These are phyloP conservation scores for Phocoena sinus DNA, from an alignment of 2,113 vertebrate genomes.

Conservation along the genomic window DNA sequence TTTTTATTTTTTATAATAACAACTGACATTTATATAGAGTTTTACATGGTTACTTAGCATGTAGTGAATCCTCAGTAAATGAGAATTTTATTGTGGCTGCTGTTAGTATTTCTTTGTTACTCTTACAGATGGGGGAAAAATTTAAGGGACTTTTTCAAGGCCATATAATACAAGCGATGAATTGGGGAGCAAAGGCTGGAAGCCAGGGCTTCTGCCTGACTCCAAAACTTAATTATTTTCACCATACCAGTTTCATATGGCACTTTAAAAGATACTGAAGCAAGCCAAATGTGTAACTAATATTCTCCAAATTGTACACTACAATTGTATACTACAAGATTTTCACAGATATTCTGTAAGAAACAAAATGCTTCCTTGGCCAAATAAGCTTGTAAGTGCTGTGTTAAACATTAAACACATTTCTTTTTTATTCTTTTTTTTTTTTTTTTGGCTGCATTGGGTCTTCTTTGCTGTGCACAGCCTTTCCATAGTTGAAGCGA, in stretches of 20 bases:
- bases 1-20: not conserved
- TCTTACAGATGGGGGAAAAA: not conserved
- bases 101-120: not conserved
- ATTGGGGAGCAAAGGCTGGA: not conserved
- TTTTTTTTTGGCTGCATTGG: no score
- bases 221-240: not conserved
- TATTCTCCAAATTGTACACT: not conserved
- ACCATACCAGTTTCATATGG: not conserved
- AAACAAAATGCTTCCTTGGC: not conserved
- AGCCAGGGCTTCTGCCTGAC: not conserved
- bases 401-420: not conserved
- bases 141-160: not conserved
- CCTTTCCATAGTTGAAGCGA: no score
- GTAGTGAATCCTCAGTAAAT: not conserved
- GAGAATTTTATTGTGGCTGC: not conserved
- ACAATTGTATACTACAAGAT: not conserved
- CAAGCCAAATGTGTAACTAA: not conserved
- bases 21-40: not conserved
- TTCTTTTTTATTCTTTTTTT: not conserved
- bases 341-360: not conserved
- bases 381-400: not conserved
- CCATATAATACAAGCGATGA: not conserved
- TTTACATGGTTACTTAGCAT: not conserved
- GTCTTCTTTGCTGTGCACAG: no score
- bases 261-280: not conserved